These are phyloP conservation scores for Latrodectus hesperus DNA, from an alignment of 2,888 invertebrate genomes.

Conservation along the genomic window DNA sequence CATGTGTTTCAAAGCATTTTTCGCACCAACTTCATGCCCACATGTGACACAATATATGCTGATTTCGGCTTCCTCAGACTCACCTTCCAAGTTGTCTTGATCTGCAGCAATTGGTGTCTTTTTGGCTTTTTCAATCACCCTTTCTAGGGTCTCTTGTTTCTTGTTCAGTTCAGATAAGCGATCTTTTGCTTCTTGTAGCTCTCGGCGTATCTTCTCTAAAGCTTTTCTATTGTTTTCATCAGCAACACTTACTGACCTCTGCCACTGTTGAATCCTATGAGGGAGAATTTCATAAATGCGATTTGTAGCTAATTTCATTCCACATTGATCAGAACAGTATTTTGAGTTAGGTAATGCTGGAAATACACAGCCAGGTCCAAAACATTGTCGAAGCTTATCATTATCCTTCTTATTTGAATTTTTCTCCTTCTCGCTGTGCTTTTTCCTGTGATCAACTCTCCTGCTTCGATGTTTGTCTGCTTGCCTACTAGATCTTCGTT, in stretches of 20 bases:
- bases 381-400: conserved; percentile 84
- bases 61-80: conserved; percentile 78
- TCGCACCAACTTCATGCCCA: conserved; percentile 94
- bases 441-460: conserved; percentile 59
- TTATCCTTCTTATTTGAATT: conserved; percentile 71
- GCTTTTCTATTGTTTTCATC: conserved; percentile 84
- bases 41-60: conserved; percentile 97
- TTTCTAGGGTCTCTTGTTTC: conserved; percentile 85
- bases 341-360: conserved; percentile 88
- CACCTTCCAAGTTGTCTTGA: conserved; percentile 73
- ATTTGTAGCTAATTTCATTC: conserved; percentile 86
- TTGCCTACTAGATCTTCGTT: conserved; percentile 36
- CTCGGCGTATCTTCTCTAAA: conserved; percentile 79
- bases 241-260: conserved; percentile 87
- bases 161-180: conserved; percentile 82
- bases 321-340: conserved; percentile 95
- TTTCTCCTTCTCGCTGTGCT: conserved; percentile 67
- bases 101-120: conserved; percentile 77
- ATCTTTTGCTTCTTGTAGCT: conserved; percentile 69
- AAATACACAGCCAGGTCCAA: conserved; percentile 89
- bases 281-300: conserved; percentile 83
- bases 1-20: conserved; percentile 95
- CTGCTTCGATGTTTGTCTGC: conserved; percentile 31
- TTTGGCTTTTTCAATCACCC: conserved; percentile 85
- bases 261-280: conserved; percentile 94